Conservation (phyloP, 2,888 invertebrate species). For the Agyllia agylla region DNA sequence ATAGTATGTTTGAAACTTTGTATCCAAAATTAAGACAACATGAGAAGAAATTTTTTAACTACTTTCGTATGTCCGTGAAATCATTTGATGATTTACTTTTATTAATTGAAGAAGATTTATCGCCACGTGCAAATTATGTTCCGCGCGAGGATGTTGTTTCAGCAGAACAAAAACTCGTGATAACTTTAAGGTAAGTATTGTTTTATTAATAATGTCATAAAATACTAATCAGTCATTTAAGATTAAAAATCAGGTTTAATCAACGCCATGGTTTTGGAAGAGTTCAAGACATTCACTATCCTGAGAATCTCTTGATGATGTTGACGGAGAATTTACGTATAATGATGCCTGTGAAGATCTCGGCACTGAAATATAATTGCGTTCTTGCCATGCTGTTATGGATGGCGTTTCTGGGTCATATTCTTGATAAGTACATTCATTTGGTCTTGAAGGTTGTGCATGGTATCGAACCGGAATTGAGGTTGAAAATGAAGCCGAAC, state of each 20-base stretch:
- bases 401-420: slow-evolving; percentile 64
- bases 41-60: neutral
- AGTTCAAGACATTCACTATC: slow-evolving; percentile 47
- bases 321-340: slow-evolving; percentile 66
- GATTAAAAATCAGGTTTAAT: neutral
- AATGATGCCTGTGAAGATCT: slow-evolving; percentile 53
- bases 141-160: slow-evolving; percentile 23
- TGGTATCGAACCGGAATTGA: slow-evolving; percentile 47
- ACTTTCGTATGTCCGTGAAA: neutral
- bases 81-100: too few species aligned
- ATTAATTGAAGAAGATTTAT: slow-evolving; percentile 14
- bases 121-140: slow-evolving; percentile 12
- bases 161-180: slow-evolving; percentile 28
- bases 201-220: slow-evolving; percentile 16
- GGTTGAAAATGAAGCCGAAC: slow-evolving; percentile 45
- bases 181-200: slow-evolving; percentile 26
- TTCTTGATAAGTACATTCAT: slow-evolving; percentile 59
- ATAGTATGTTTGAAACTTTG: neutral
- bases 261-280: neutral
- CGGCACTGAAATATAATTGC: slow-evolving; percentile 41
- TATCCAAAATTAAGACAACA: neutral
- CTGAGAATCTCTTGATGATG: slow-evolving; percentile 29
- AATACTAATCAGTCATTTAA: neutral
- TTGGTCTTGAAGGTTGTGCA: slow-evolving; percentile 52
- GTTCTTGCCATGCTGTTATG: slow-evolving; percentile 37